Conservation (phyloP, 1,140 invertebrate genomes). For the Aphidius gifuensis region DNA sequence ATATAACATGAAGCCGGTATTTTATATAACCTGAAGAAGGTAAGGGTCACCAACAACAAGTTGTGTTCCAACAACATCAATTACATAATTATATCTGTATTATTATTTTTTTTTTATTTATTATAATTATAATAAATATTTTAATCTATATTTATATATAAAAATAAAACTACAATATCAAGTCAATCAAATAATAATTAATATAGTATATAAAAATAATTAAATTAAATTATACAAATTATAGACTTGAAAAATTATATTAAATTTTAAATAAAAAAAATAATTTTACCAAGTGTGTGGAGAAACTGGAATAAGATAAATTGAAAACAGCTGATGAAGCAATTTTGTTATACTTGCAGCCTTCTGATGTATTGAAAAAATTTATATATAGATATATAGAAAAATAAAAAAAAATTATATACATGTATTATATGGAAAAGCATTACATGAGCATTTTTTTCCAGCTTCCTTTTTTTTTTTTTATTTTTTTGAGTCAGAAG, state of each 20-base stretch:
- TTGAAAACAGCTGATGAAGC: conserved; percentile 24
- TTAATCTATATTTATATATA: not conserved
- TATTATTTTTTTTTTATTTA: not conserved
- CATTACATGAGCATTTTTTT: too few species aligned
- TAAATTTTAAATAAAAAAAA: not conserved
- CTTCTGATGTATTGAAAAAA: conserved; percentile 5
- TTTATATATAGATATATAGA: conserved; percentile 2
- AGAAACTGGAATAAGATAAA: conserved; percentile 12
- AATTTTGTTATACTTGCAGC: conserved; percentile 9
- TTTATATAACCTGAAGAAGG: not conserved
- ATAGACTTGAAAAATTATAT: not conserved
- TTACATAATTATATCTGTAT: too few species aligned
- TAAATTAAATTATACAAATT: not conserved
- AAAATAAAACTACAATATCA: not conserved
- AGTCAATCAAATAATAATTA: not conserved
- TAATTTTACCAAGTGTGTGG: not conserved
- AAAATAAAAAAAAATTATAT: not conserved
- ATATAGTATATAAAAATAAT: not conserved
- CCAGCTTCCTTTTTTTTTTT: too few species aligned
- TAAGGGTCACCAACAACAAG: conserved; percentile 2
- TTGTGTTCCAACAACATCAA: not conserved
- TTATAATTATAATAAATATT: not conserved
- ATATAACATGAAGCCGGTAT: not conserved
- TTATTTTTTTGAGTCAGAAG: too few species aligned
- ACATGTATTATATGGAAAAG: conserved; percentile 1